These are phyloP conservation scores for Eucidaris tribuloides DNA, from an alignment of 35 echinoderm and acorn worm genomes.

Conservation along the genomic window DNA sequence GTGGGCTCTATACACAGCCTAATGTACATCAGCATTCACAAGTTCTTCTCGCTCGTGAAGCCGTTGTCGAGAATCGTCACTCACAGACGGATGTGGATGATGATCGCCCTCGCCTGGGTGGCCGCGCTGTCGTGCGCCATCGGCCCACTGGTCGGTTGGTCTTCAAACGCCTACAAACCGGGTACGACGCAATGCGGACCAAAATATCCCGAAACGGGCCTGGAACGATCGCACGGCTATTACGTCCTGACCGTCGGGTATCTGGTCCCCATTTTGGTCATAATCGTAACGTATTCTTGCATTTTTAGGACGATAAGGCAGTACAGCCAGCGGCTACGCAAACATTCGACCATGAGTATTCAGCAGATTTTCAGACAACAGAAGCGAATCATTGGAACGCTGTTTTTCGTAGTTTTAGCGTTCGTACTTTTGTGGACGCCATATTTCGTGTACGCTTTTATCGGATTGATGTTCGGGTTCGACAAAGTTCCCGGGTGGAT, in stretches of 20 bases:
- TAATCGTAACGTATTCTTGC: slow-evolving; percentile 51
- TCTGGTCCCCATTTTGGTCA: slow-evolving; percentile 53
- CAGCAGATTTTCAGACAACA: slow-evolving; percentile 78
- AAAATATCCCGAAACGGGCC: slow-evolving; percentile 59
- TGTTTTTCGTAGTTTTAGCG: slow-evolving; percentile 72
- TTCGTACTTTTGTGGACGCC: slow-evolving; percentile 88
- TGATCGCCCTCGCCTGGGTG: slow-evolving; percentile 70
- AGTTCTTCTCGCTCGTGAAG: slow-evolving; percentile 80
- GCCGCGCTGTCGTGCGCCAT: slow-evolving; percentile 55
- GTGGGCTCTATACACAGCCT: slow-evolving; percentile 89
- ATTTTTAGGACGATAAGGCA: slow-evolving; percentile 67
- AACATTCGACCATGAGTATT: slow-evolving; percentile 40
- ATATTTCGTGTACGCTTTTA: slow-evolving; percentile 72
- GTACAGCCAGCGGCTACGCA: slow-evolving; percentile 59
- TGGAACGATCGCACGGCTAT: slow-evolving; percentile 55
- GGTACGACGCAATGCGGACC: slow-evolving; percentile 91
- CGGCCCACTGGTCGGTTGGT: slow-evolving; percentile 74
- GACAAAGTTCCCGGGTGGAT: slow-evolving; percentile 60
- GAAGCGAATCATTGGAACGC: slow-evolving; percentile 71
- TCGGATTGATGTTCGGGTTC: slow-evolving; percentile 47
- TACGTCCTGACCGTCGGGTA: slow-evolving; percentile 56
- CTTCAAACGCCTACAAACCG: slow-evolving; percentile 75
- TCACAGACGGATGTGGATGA: slow-evolving; percentile 48
- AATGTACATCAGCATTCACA: slow-evolving; percentile 85
- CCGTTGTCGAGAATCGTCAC: slow-evolving; percentile 70